Conservation (phyloP, 2,888 invertebrate species). For the Thera obeliscata region DNA sequence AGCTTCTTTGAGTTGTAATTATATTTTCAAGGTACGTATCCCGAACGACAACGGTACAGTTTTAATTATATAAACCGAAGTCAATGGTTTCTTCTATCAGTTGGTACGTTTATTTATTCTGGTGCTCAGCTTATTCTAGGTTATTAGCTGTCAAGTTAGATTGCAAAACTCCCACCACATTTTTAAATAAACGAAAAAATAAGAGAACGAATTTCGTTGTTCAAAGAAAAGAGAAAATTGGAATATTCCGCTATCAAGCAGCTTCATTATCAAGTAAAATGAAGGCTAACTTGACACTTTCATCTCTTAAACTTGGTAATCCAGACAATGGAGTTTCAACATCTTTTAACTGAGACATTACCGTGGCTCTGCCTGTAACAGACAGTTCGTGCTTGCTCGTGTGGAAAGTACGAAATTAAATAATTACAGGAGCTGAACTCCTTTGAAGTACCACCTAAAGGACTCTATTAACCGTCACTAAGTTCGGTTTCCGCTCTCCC, state of each 20-base stretch:
- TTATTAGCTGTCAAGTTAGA: too few species aligned
- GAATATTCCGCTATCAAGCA: constrained; percentile 3
- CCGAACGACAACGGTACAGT: background rate
- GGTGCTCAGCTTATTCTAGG: background rate
- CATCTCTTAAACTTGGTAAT: constrained; percentile 13
- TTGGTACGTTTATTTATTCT: background rate
- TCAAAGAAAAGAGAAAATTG: background rate
- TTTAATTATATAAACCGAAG: background rate
- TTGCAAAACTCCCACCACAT: too few species aligned
- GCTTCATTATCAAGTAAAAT: constrained; percentile 17
- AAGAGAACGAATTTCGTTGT: too few species aligned
- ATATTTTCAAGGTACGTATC: background rate
- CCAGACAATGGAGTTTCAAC: constrained; percentile 10
- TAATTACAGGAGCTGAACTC: constrained; percentile 44
- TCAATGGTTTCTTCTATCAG: background rate
- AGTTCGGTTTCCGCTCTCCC: constrained; percentile 42
- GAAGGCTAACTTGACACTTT: constrained; percentile 11
- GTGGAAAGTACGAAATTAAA: constrained; percentile 50
- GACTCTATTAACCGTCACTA: constrained; percentile 47
- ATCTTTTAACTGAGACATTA: constrained; percentile 19
- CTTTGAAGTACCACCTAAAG: constrained; percentile 43
- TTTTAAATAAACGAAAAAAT: too few species aligned
- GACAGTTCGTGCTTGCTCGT: constrained; percentile 32
- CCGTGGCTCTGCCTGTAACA: constrained; percentile 13
- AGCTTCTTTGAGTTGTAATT: background rate